A percentile compares a stretch with the other conserved stretches of the same genome.
Conservation (phyloP, 2,888 invertebrate genomes). For the Drosophila cognata region DNA sequence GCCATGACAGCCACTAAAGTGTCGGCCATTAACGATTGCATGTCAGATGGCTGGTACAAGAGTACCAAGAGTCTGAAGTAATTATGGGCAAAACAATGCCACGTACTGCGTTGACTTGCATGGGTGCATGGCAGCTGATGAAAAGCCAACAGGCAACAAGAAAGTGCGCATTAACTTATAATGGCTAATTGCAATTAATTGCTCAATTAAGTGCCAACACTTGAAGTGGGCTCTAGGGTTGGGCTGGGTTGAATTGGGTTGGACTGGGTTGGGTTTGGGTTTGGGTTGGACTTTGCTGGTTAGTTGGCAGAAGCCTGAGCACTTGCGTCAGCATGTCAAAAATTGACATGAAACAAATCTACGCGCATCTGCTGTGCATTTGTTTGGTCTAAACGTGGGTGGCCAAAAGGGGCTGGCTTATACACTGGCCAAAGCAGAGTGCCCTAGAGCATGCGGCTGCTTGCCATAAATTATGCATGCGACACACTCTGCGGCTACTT, state of each 20-base stretch:
- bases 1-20: constrained; percentile 51
- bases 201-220: constrained; percentile 57
- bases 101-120: neutral
- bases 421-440: constrained; percentile 11
- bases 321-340: constrained; percentile 23
- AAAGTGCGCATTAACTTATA: constrained; percentile 35
- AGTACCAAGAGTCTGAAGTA: neutral
- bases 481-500: constrained; percentile 48
- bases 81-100: constrained; percentile 4
- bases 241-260: neutral
- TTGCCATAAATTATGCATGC: constrained; percentile 60
- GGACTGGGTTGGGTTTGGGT: neutral
- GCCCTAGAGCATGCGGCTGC: constrained; percentile 20
- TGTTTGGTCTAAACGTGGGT: constrained; percentile 35
- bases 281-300: neutral
- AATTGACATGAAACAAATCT: constrained; percentile 42
- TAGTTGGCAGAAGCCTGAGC: constrained; percentile 16
- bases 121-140: constrained; percentile 5
- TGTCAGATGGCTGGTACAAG: constrained; percentile 15
- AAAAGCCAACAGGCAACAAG: constrained; percentile 4
- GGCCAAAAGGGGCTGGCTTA: neutral
- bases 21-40: constrained; percentile 58
- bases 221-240: neutral
- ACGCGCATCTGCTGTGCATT: constrained; percentile 50
- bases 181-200: constrained; percentile 70